Base-by-base conservation (phyloP, 2,113 vertebrate species). In the Hippolais icterina region DNA sequence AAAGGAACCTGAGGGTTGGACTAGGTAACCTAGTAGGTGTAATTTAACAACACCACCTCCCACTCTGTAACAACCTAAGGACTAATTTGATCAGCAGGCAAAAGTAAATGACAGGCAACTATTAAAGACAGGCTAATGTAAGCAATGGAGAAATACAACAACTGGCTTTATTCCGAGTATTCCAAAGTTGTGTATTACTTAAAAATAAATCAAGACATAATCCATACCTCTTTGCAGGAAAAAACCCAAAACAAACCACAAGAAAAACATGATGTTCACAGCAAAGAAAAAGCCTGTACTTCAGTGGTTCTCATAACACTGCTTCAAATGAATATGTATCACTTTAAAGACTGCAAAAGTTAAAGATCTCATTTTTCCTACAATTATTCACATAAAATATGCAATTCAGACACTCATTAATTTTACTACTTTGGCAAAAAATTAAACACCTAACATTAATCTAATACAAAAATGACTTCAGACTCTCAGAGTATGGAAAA, bases 41-140 rank as follows among this genome's bases (percentile, higher is more conserved):
- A 41, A 64, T 57, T 71, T 71, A 72, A 53, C 35, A 87, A 3
- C 29, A 29, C 7, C 7, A 13, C 9, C 33, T 52, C 31, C 39
- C 7, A 52, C 46, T 6, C 15, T 37, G 14, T 17, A 39, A 59
- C 0, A 2, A 52, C 23, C 7, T 7, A 17, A 39, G 24, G 27
- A 68, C 35, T 68, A 50, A 63, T 29, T 4, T 35, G 11, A 78
- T 49, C 46, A 29, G 39, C 49, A 79, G 23, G 35, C 23, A 79
- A 46, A 70, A 84, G 42, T 17, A 59, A 50, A 39, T 16, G 21
- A 63, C 65, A 70, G 60, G 24, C 10, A 79, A 39, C 56, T 49
- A 39, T 17, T 57, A 35, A 65, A 65, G 46, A 70, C 39, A 52
- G 17, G 24, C 22, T 56, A 33, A 44, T 2, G 27, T 1, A 31